These are phyloP conservation scores for Damaliscus lunatus DNA, from an alignment of 2,113 vertebrate genomes.

Conservation along the genomic window DNA sequence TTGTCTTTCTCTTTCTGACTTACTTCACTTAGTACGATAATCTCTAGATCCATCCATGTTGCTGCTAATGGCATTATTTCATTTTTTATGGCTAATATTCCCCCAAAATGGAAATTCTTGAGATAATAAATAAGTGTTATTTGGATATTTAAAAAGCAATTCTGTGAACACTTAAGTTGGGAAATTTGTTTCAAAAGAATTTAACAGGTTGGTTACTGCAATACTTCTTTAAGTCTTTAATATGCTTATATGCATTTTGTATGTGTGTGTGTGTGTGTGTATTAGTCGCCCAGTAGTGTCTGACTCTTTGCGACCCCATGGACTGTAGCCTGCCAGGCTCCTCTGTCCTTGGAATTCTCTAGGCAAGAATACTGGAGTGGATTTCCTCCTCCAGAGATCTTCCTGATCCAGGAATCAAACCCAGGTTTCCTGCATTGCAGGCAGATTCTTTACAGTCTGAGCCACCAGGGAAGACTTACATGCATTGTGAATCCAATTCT, in stretches of 20 bases:
- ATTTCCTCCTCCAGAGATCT: background rate
- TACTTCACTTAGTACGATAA: background rate
- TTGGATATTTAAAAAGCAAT: background rate
- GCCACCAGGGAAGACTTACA: background rate
- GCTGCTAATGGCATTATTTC: background rate
- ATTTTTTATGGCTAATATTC: background rate
- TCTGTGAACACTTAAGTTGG: background rate
- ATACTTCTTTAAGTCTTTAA: background rate
- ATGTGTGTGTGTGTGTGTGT: background rate
- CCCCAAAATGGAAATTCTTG: background rate
- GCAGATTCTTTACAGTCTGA: background rate
- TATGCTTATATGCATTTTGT: background rate
- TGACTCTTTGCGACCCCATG: background rate
- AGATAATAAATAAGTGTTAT: background rate
- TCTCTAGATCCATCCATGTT: background rate
- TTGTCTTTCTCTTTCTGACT: background rate
- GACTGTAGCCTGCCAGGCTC: background rate
- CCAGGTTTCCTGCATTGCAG: background rate
- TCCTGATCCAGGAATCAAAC: background rate
- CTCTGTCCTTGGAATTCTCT: background rate
- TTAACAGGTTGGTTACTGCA: background rate
- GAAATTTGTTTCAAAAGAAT: background rate
- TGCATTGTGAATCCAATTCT: background rate
- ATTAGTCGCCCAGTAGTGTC: background rate
- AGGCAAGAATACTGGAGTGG: background rate